These are phyloP conservation scores for Sebastiscus tertius DNA, from an alignment of 2,797 vertebrate genomes.

Conservation along the genomic window DNA sequence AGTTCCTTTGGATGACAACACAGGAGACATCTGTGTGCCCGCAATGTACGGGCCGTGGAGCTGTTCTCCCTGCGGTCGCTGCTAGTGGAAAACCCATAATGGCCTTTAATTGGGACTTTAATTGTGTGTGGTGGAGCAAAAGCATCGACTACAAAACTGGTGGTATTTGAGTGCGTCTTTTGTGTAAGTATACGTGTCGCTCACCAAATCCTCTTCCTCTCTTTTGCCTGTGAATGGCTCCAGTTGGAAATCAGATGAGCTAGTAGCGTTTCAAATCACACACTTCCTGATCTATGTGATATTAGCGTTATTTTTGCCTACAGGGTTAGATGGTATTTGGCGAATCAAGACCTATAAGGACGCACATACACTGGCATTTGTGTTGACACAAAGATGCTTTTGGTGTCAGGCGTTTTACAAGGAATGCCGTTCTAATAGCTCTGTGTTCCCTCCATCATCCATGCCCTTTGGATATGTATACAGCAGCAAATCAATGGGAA, in stretches of 20 bases:
- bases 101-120: constrained; percentile 85
- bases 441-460: constrained; percentile 37
- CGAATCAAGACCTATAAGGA: constrained; percentile 26
- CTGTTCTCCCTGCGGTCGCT: constrained; percentile 74
- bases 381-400: constrained; percentile 63
- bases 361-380: constrained; percentile 26
- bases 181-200: constrained; percentile 74
- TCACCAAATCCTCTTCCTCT: constrained; percentile 67
- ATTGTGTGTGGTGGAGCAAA: constrained; percentile 82
- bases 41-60: constrained; percentile 69
- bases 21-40: constrained; percentile 80
- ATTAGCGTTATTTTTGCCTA: constrained; percentile 31
- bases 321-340: constrained; percentile 30
- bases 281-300: constrained; percentile 25
- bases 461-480: constrained; percentile 52
- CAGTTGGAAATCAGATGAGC: constrained; percentile 27
- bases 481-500: constrained; percentile 54
- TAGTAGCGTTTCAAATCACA: constrained; percentile 38
- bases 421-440: constrained; percentile 25
- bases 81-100: constrained; percentile 82
- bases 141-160: constrained; percentile 80
- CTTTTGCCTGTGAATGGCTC: constrained; percentile 41
- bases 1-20: constrained; percentile 81
- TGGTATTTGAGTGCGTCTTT: constrained; percentile 81
- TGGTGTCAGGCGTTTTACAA: constrained; percentile 23